A percentile compares a stretch with the other conserved stretches of the same genome.
phyloP scores from a whole-genome alignment of 2,113 vertebrate species.

The Phrynosoma blainvillii region DNA sequence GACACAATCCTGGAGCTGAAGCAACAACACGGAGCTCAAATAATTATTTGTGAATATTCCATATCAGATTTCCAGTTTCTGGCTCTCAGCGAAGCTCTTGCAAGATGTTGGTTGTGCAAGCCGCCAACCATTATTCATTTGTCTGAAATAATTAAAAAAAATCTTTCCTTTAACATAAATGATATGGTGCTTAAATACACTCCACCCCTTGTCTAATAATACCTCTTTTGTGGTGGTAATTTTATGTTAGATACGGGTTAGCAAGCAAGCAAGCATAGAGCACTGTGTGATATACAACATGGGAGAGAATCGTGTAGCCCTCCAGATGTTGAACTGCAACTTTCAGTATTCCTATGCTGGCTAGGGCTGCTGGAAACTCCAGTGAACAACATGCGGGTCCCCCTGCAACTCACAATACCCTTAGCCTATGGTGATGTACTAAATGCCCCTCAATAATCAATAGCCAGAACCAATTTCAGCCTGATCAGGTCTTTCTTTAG shows the following conservation, averaged over 20 bases:
- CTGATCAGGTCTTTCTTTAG: not conserved
- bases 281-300: not conserved
- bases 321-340: too few species aligned
- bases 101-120: too few species aligned
- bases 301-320: not conserved
- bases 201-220: conserved; percentile 57
- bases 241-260: conserved; percentile 44
- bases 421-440: too few species aligned
- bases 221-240: conserved; percentile 61
- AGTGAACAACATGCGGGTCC: too few species aligned
- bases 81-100: too few species aligned
- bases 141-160: not conserved
- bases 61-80: not conserved
- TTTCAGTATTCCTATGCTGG: too few species aligned
- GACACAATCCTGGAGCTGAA: not conserved
- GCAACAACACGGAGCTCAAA: not conserved
- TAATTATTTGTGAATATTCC: not conserved
- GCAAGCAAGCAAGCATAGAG: not conserved
- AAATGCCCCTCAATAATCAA: too few species aligned
- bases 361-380: too few species aligned
- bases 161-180: conserved; percentile 47
- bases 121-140: too few species aligned
- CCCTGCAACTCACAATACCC: not conserved
- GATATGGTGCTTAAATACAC: conserved; percentile 39
- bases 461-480: not conserved